A percentile compares a stretch with the other conserved stretches of the same genome.
These are phyloP conservation scores for Tribolium freemani DNA, from an alignment of 2,888 invertebrate genomes.

Conservation along the genomic window DNA sequence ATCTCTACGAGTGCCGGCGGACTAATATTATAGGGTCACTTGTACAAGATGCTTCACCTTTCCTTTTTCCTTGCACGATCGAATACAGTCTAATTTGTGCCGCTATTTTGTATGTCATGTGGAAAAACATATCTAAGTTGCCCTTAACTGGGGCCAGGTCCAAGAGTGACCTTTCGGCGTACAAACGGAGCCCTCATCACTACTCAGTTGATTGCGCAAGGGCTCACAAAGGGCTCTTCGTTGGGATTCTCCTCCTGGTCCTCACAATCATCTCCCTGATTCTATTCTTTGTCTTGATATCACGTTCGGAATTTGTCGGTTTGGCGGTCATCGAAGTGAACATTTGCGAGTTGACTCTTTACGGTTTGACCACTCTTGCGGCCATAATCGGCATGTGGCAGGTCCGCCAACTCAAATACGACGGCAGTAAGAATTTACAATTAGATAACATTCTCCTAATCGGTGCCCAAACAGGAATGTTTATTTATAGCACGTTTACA, in stretches of 20 bases:
- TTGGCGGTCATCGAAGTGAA: slow-evolving; percentile 83
- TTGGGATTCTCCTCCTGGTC: slow-evolving; percentile 84
- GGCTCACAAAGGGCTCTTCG: slow-evolving; percentile 93
- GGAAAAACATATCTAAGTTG: slow-evolving; percentile 87
- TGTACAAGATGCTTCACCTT: slow-evolving; percentile 66
- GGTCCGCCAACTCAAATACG: slow-evolving; percentile 79
- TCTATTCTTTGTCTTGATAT: slow-evolving; percentile 89
- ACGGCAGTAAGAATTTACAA: slow-evolving; percentile 67
- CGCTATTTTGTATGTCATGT: slow-evolving; percentile 96
- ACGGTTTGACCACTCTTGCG: slow-evolving; percentile 73
- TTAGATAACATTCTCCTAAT: slow-evolving; percentile 87
- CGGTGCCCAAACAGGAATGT: slow-evolving; percentile 87
- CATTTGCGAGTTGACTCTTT: slow-evolving; percentile 81
- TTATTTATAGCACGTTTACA: slow-evolving; percentile 89
- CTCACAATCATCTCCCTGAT: slow-evolving; percentile 86
- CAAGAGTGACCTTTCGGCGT: slow-evolving; percentile 71
- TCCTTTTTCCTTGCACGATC: slow-evolving; percentile 94
- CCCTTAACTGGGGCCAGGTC: slow-evolving; percentile 63
- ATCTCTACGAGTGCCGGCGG: slow-evolving; percentile 89
- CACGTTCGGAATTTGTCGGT: slow-evolving; percentile 72
- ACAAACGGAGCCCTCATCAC: slow-evolving; percentile 88
- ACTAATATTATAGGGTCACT: slow-evolving; percentile 92
- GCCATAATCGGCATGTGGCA: slow-evolving; percentile 75
- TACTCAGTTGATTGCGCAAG: slow-evolving; percentile 95
- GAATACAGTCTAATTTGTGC: slow-evolving; percentile 98